Evolutionary conservation across 2,888 invertebrate species (phyloP), one percentile per base, ranked within the genome.

Genomic region (Diadegma fenestrale): DNA sequence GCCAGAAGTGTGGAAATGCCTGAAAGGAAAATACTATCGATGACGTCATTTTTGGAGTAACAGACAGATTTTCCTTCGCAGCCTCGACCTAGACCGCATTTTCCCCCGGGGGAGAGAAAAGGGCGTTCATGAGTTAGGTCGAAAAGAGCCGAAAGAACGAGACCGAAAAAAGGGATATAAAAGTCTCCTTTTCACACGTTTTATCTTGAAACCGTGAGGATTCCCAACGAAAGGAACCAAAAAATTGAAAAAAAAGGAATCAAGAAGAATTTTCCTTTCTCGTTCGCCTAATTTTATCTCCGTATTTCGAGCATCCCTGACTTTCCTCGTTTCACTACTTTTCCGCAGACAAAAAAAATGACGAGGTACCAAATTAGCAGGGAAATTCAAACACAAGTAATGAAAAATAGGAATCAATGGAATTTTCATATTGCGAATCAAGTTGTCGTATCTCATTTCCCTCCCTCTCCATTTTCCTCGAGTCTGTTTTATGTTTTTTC

Each of bases 181-280:
- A 66, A 66, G 12, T 66, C 37, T 19, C 19, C 43, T 12, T 66
- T 66, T 66, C 41, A 22, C 66, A 41, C 66, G 33, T 19, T 66
- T n/a, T 43, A 66, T 66, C 22, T 19, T 22, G 41, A 33, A 63
- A 17, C 30, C 63, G 63, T 33, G 63, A 33, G 54, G 3, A 54
- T 54, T 54, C 54, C 10, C 17, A n/a, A 30, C 26, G 7, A 33
- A 63, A 33, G 63, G 17, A 30, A 30, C 30, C 19, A n/a, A 12
- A 66, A 66, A 41, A 26, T 4, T 8, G 2, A 8, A 12, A 37
- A 66, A 41, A 0, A 41, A 66, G 22, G 43, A 43, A 41, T 8
- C 4, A 58, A 58, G 2, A 58, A 58, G 10, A 58, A 6, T 43
- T 66, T 19, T 19, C 37, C 12, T 66, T 19, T 37, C 37, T 30